Base-by-base conservation (phyloP, 2,888 invertebrate genomes). In the Oligia strigilis region DNA sequence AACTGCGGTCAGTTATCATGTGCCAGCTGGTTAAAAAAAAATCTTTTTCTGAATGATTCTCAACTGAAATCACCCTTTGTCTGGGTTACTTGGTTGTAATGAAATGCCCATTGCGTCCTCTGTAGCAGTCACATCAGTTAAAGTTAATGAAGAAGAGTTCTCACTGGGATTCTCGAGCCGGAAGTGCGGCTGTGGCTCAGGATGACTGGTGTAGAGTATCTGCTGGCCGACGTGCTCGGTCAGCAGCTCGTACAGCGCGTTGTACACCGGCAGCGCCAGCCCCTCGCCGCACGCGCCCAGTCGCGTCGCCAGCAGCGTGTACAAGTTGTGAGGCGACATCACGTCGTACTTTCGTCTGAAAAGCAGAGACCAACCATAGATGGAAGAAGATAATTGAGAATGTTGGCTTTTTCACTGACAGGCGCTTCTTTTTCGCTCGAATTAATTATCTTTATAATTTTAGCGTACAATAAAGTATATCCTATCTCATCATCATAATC, bases 321-420 rank as follows among this genome's bases (percentile, higher is more conserved):
- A 99, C 93, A 99, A 97, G 97, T 99, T 99, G 97, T 99, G 99
- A 2, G 99, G 99, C 88, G 99, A 99, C 99, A 99, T 99, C 77
- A 99, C 99, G 97, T 99, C 99, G 97, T 99, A 99, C 97, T 99
- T 99, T 92, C 99, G 98, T 97, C 99, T 99, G 97, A 6, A 58
- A 11, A 62, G 3, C 60, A 82, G 36, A 62, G 55, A 72, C 62
- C 75, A 84, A 64, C 82, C 82, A 60, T 52, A 74, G 6, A 79
- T 71, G 78, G 60, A 70, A 29, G 70, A 62, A 17, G 1, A 13
- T 19, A 36, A 36, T 3, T 78, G 69, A 78, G 11, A 65, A 77
- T 62, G 62, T 62, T 72, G 9, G n/a, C n/a, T 62, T 17, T 9
- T 40, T 17, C 58, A 72, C 11, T n/a, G 40, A 36, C 4, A 36